Percentiles rank a stretch among this genome's conserved stretches.
phyloP scores from a whole-genome alignment of 2,797 vertebrate genomes.

The Pogonophryne albipinna region DNA sequence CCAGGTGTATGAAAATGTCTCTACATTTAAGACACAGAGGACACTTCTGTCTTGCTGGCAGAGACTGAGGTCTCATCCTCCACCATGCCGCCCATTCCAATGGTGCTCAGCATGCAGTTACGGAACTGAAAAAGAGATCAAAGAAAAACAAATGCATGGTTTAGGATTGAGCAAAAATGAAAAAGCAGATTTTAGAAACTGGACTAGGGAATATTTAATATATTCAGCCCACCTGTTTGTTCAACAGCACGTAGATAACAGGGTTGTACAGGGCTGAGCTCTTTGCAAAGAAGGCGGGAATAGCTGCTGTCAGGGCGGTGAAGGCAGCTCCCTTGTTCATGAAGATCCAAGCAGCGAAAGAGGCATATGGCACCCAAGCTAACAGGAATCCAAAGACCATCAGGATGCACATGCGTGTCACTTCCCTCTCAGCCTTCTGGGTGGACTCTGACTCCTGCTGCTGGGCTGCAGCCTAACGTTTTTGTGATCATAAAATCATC shows the following conservation, averaged over 20 bases:
- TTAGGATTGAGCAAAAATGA: not conserved
- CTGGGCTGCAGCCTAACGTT: slow-evolving; percentile 84
- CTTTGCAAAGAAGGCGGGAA: slow-evolving; percentile 67
- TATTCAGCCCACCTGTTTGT: slow-evolving; percentile 85
- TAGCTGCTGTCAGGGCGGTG: not conserved
- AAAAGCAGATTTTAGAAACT: not conserved
- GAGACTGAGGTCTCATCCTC: slow-evolving; percentile 86
- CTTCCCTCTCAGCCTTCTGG: slow-evolving; percentile 89
- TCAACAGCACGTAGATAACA: slow-evolving; percentile 80
- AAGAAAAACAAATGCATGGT: not conserved
- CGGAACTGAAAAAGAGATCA: slow-evolving; percentile 80
- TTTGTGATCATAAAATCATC: too few relatives aligned
- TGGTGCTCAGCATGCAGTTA: slow-evolving; percentile 86
- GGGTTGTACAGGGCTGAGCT: slow-evolving; percentile 88
- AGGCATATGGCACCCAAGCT: slow-evolving; percentile 86
- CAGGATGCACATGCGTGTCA: slow-evolving; percentile 88
- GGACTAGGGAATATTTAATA: too few relatives aligned
- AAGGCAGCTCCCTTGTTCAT: not conserved
- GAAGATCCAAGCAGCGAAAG: slow-evolving; percentile 17
- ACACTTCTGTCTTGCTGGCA: slow-evolving; percentile 88
- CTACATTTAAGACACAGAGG: slow-evolving; percentile 70
- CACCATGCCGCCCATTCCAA: slow-evolving; percentile 87
- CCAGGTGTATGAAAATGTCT: slow-evolving; percentile 31
- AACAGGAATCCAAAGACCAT: slow-evolving; percentile 88
- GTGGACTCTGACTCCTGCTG: slow-evolving; percentile 88